Evolutionary conservation across 2,797 vertebrate genomes (phyloP), one percentile per base, ranked within the genome.

Genomic region (Pantherophis vulpinus): DNA sequence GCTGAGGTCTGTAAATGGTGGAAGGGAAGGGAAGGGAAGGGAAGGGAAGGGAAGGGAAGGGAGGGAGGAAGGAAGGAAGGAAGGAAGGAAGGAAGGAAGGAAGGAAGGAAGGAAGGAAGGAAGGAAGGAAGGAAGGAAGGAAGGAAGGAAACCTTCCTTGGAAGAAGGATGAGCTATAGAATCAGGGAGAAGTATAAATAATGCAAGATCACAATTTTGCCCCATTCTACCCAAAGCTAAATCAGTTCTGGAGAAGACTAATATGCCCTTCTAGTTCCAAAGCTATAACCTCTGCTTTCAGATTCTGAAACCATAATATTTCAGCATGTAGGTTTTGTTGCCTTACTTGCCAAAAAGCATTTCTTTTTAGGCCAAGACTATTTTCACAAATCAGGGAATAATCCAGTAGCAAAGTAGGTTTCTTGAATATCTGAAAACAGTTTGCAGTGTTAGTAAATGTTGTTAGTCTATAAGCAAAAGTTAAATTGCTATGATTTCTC

Each of bases 261-360:
- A 83, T 83, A 25, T 47, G 37, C 37, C 74, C 18, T 79, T 18
- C 20, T 83, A 2, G 90, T 95, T 94, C 93, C 59, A 23, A 37
- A 32, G 63, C 11, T 89, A 27, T 27, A n/a, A 90, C 9, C 88
- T 94, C 12, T 58, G 32, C 16, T 47, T 93, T 90, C 63, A 94
- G 42, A 55, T 92, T 70, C 42, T 16, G 61, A 93, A 95, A 20
- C 23, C 55, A 32, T 58, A 70, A 37, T 58, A 92, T 14, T 88
- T 74, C 32, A 47, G 56, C 51, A 58, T 56, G 10, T 25, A 27
- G 55, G 58, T 42, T 60, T 60, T 59, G 37, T 89, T 32, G 59
- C 10, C n/a, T 18, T 32, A 86, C 5, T 14, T 86, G 4, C 8
- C 42, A 18, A 13, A 47, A 63, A 90, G 74, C 27, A 90, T 55